Conservation (phyloP, 2,113 vertebrate genomes). For the Thryonomys swinderianus region DNA sequence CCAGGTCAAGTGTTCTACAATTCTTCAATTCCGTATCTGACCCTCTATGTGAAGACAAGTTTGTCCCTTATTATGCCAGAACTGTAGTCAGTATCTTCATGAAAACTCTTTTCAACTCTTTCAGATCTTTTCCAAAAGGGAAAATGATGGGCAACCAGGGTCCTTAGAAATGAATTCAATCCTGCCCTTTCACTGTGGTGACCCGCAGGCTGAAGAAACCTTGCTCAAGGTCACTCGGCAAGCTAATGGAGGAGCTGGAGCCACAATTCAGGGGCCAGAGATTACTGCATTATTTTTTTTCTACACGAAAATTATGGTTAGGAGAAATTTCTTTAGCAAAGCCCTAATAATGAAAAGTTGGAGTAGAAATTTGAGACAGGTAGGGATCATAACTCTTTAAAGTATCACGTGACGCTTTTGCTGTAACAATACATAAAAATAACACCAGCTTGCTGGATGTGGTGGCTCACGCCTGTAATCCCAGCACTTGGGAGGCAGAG, state of each 20-base stretch:
- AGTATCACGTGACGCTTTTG: constrained; percentile 56
- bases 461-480: no score
- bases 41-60: background rate
- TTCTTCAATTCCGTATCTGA: constrained; percentile 59
- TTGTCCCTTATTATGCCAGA: constrained; percentile 54
- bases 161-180: constrained; percentile 53
- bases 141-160: constrained; percentile 22
- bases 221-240: constrained; percentile 45
- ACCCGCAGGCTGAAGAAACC: constrained; percentile 31
- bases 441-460: no score
- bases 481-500: no score
- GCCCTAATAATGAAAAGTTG: constrained; percentile 36
- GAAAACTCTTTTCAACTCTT: constrained; percentile 57
- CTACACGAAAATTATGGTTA: constrained; percentile 9
- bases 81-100: constrained; percentile 22
- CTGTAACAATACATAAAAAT: constrained; percentile 64
- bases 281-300: constrained; percentile 24
- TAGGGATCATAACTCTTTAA: constrained; percentile 61
- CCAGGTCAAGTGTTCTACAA: constrained; percentile 36
- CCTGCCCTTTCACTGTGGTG: constrained; percentile 9
- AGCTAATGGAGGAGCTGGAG: constrained; percentile 42
- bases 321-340: constrained; percentile 54
- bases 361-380: constrained; percentile 50
- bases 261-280: background rate
- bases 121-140: constrained; percentile 60